Evolutionary conservation across 2,113 vertebrate species (phyloP).

Genomic region (Lepus americanus): DNA sequence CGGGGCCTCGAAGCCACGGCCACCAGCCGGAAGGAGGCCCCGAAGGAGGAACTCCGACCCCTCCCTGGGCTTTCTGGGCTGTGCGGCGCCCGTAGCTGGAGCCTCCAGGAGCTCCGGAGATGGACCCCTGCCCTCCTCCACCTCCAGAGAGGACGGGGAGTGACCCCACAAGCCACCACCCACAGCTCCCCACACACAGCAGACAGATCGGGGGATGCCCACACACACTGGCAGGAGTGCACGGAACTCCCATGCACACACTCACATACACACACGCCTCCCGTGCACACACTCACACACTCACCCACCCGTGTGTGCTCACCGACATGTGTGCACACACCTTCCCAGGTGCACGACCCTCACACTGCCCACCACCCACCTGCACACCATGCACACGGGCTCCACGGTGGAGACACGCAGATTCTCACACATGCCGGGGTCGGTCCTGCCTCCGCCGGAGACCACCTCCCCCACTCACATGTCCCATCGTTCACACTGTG

Average conservation of each 20-base stretch:
- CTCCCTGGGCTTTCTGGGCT: background rate
- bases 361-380: no score
- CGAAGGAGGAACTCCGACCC: accelerated
- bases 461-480: no score
- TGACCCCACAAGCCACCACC: background rate
- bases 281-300: background rate
- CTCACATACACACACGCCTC: background rate
- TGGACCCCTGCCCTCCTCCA: background rate
- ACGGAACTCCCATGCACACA: background rate
- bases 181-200: background rate
- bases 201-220: no score
- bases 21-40: background rate
- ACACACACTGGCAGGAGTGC: background rate
- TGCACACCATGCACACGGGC: no score
- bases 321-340: accelerated
- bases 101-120: accelerated
- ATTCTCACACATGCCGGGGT: no score
- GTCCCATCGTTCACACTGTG: no score
- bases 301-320: background rate
- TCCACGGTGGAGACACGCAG: no score
- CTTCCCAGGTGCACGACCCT: no score
- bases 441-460: no score
- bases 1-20: background rate
- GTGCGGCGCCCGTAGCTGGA: background rate
- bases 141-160: background rate